Percentiles rank a stretch among this genome's conserved stretches.
phyloP scores from a whole-genome alignment of 2,113 vertebrate species.

The Meriones unguiculatus region DNA sequence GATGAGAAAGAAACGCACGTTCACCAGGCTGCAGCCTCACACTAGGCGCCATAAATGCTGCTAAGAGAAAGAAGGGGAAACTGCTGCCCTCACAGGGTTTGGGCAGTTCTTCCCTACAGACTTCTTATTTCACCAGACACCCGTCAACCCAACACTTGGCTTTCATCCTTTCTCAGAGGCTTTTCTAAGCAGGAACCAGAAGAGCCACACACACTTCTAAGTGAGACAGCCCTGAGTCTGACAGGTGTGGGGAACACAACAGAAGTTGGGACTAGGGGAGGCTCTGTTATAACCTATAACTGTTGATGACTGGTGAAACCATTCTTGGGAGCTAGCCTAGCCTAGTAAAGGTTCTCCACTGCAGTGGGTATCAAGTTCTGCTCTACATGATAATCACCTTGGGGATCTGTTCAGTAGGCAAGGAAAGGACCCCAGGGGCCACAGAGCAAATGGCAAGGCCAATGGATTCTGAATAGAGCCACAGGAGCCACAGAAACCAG shows the following conservation, averaged over 20 bases:
- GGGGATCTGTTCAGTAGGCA: not conserved
- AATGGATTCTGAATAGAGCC: not conserved
- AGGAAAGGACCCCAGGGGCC: not conserved
- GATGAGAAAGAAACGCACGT: not conserved
- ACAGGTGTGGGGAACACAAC: not conserved
- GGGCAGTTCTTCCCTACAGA: accelerated
- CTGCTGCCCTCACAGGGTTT: not conserved
- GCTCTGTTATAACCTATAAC: not conserved
- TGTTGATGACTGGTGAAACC: not conserved
- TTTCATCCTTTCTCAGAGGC: not conserved
- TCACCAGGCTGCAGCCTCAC: not conserved
- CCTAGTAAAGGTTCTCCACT: not conserved
- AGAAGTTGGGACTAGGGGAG: accelerated
- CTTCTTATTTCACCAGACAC: not conserved
- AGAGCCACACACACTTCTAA: too few relatives aligned
- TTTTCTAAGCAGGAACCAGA: not conserved
- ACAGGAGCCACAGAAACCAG: not conserved
- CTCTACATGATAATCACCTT: not conserved
- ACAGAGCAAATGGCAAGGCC: not conserved
- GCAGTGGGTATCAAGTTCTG: not conserved
- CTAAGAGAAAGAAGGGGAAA: not conserved
- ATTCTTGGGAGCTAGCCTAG: not conserved
- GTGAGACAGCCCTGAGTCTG: not conserved
- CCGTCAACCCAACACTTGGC: not conserved
- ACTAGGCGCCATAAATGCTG: not conserved